Base-by-base conservation (phyloP, 1,140 invertebrate genomes). In the Calephelis nemesis region DNA sequence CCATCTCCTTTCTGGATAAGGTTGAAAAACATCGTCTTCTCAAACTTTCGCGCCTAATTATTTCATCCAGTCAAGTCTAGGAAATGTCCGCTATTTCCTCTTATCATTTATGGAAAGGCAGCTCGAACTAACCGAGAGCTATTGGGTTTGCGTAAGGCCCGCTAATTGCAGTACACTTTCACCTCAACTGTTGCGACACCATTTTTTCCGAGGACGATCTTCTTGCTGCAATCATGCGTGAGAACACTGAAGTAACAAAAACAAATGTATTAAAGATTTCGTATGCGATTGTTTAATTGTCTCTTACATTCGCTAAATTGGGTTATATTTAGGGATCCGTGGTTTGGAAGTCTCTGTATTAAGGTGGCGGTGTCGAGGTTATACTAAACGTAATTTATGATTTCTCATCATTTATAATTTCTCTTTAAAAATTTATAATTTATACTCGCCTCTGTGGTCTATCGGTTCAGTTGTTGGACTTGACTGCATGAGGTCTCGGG, bases 201-300 rank as follows among this genome's bases (percentile, higher is more conserved):
- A 58, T 58, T 58, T 58, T 58, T 58, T 58, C 54, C 54, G 54
- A 58, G 54, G 54, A 58, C 54, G 54, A 58, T 58, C 54, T 58
- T 58, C 30, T 39, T 58, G 54, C 39, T 30, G 54, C 54, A 58
- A 58, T 58, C 58, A 12, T 60, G 30, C 58, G 30, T 60, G 30
- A 60, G 30, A 40, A 40, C 39, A 40, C 58, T 11, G 58, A 30
- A 30, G 30, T 60, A 60, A 60, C n/a, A 60, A 60, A 60, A 60
- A 60, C 58, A 60, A 60, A 60, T 60, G 58, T 60, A 60, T 60
- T 60, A 39, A 60, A 60, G 58, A 60, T 60, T 60, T 60, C 58
- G 58, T 60, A 60, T 40, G 42, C 42, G 58, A 60, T 60, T 60
- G 58, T 60, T 60, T 40, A 60, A 60, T 60, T 12, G 30, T 60